Evolutionary conservation across 2,888 invertebrate genomes (phyloP).

Genomic region (Ariolimax columbianus): DNA sequence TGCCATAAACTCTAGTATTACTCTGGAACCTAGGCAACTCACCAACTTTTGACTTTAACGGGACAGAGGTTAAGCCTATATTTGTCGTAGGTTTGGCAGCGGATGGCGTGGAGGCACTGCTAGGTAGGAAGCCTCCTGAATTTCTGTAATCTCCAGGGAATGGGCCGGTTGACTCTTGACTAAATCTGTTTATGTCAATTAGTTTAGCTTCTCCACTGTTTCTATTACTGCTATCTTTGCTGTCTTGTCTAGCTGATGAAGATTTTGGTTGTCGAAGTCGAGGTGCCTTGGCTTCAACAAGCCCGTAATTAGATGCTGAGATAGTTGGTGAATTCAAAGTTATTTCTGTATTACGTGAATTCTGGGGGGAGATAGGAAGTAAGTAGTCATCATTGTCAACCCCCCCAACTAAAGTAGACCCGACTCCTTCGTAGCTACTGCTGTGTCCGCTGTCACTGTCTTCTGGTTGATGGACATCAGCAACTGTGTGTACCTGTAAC

Average conservation of each 20-base stretch:
- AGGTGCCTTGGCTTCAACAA: background rate
- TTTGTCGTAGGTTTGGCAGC: background rate
- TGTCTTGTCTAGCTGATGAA: background rate
- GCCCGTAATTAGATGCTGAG: background rate
- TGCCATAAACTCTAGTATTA: conserved; percentile 29
- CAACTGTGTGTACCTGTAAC: conserved; percentile 61
- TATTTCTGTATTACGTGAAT: background rate
- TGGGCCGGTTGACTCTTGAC: conserved; percentile 11
- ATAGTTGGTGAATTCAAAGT: background rate
- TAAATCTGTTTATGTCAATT: background rate
- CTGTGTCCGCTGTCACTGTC: conserved; percentile 73
- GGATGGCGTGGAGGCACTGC: background rate
- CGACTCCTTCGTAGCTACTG: conserved; percentile 64
- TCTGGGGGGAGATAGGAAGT: conserved; percentile 56
- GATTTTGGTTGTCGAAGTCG: conserved; percentile 18
- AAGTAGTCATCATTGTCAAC: conserved; percentile 70
- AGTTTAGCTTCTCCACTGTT: background rate
- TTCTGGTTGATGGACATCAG: conserved; percentile 68
- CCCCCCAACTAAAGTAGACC: background rate
- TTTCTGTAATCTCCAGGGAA: conserved; percentile 38
- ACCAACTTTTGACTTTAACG: background rate
- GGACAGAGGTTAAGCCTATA: background rate
- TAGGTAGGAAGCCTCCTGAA: conserved; percentile 4
- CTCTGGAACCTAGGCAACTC: conserved; percentile 37
- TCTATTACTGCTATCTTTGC: background rate